Evolutionary conservation across 2,797 vertebrate genomes (phyloP).

Genomic region (Cyprinodon diabolis): DNA sequence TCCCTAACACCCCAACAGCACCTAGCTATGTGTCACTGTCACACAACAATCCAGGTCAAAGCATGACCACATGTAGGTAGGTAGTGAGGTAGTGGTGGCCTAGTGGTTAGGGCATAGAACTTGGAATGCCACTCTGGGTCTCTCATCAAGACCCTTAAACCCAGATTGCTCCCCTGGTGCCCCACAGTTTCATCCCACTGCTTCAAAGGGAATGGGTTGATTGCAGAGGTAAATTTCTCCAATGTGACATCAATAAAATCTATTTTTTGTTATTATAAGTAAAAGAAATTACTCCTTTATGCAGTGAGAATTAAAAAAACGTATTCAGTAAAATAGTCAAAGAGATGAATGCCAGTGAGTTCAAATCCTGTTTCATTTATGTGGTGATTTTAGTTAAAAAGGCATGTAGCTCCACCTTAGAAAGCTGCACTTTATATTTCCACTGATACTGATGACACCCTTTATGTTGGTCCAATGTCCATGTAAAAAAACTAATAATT

Average conservation of each 20-base stretch:
- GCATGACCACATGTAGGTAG: conserved; percentile 27
- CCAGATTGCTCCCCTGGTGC: too few relatives aligned
- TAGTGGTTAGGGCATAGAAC: too few relatives aligned
- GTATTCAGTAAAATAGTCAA: conserved; percentile 11
- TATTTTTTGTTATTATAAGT: too few relatives aligned
- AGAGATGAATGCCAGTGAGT: not conserved
- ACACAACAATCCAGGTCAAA: conserved; percentile 61
- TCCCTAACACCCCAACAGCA: conserved; percentile 49
- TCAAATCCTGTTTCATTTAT: not conserved
- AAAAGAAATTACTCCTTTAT: conserved; percentile 5
- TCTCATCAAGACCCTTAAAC: too few relatives aligned
- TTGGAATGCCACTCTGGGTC: too few relatives aligned
- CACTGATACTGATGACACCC: conserved; percentile 23
- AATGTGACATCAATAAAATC: too few relatives aligned
- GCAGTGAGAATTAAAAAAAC: conserved; percentile 6
- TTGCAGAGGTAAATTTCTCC: too few relatives aligned
- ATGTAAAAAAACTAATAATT: not conserved
- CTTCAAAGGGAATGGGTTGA: too few relatives aligned
- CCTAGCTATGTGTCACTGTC: conserved; percentile 72
- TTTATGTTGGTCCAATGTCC: not conserved
- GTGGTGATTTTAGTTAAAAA: not conserved
- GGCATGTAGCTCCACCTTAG: conserved; percentile 33
- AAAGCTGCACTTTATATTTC: conserved; percentile 48
- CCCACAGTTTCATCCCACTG: too few relatives aligned
- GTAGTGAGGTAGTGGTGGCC: too few relatives aligned